Evolutionary conservation across 2,888 invertebrate genomes (phyloP).

Genomic region (Drosophila barbarae): DNA sequence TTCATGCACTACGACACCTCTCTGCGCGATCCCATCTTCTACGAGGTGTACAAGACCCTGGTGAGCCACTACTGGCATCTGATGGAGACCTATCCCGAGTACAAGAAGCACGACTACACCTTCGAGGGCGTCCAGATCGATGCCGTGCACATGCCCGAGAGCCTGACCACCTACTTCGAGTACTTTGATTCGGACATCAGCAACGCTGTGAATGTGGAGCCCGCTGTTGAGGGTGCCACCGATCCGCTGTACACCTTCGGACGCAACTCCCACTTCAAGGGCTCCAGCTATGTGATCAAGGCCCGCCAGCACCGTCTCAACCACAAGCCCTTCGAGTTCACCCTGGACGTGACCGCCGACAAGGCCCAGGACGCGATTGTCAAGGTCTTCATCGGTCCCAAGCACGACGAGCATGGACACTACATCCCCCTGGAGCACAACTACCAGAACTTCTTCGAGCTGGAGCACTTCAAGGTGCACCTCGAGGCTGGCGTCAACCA

Average conservation of each 20-base stretch:
- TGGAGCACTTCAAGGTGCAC: conserved; percentile 84
- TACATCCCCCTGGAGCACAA: conserved; percentile 82
- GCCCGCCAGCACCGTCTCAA: conserved; percentile 84
- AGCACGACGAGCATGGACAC: conserved; percentile 82
- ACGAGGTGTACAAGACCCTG: conserved; percentile 84
- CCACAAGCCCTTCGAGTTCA: conserved; percentile 84
- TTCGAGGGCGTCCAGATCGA: conserved; percentile 85
- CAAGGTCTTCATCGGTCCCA: conserved; percentile 86
- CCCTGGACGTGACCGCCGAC: conserved; percentile 82
- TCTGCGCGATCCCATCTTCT: conserved; percentile 87
- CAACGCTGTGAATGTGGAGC: conserved; percentile 78
- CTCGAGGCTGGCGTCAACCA: conserved; percentile 82
- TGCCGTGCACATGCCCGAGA: conserved; percentile 82
- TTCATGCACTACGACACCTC: conserved; percentile 85
- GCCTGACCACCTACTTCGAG: conserved; percentile 86
- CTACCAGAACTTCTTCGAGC: conserved; percentile 84
- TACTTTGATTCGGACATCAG: conserved; percentile 84
- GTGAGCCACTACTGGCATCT: conserved; percentile 82
- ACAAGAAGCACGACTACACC: conserved; percentile 83
- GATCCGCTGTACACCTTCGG: conserved; percentile 70
- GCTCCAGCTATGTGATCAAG: conserved; percentile 80
- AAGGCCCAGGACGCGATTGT: conserved; percentile 83
- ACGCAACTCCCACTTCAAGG: conserved; percentile 72
- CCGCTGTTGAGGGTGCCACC: conserved; percentile 72
- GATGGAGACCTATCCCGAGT: conserved; percentile 83